Percentiles rank a stretch among this genome's conserved stretches.
phyloP scores from a whole-genome alignment of 2,888 invertebrate genomes.

The Harpalus rubripes region DNA sequence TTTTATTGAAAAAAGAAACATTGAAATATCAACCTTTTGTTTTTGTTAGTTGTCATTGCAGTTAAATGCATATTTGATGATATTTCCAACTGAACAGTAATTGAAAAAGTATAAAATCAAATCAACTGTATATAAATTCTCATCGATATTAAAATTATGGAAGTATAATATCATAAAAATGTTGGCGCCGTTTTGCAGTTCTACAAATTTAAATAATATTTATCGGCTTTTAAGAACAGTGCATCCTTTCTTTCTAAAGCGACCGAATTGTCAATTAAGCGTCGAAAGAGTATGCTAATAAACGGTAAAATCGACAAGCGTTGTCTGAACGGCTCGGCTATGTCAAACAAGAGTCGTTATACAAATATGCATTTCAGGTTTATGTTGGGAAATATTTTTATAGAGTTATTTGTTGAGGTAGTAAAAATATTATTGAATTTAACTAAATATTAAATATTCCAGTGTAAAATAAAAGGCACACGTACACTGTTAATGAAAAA shows the following conservation, averaged over 20 bases:
- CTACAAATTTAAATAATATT: conserved; percentile 60
- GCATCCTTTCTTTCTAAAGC: conserved; percentile 25
- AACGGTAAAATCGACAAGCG: conserved; percentile 50
- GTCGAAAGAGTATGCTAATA: conserved; percentile 54
- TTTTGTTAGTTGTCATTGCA: neutral
- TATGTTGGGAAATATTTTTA: conserved; percentile 65
- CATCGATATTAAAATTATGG: conserved; percentile 31
- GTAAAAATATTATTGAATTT: conserved; percentile 66
- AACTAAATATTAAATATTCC: conserved; percentile 64
- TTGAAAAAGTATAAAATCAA: neutral
- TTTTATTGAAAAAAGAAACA: neutral
- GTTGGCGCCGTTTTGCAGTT: conserved; percentile 46
- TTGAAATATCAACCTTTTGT: neutral
- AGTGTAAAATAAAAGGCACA: conserved; percentile 53
- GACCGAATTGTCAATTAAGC: conserved; percentile 65
- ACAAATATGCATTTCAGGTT: conserved; percentile 61
- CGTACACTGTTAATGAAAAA: conserved; percentile 57
- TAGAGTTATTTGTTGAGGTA: conserved; percentile 62
- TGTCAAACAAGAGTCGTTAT: conserved; percentile 60
- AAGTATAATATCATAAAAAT: conserved; percentile 43
- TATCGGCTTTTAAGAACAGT: conserved; percentile 33
- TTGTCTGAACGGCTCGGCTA: conserved; percentile 27
- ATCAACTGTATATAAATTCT: no score
- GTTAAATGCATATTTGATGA: conserved; percentile 13
- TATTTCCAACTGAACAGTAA: neutral